phyloP scores from a whole-genome alignment of 1,140 invertebrate species.

The Pinna nobilis region DNA sequence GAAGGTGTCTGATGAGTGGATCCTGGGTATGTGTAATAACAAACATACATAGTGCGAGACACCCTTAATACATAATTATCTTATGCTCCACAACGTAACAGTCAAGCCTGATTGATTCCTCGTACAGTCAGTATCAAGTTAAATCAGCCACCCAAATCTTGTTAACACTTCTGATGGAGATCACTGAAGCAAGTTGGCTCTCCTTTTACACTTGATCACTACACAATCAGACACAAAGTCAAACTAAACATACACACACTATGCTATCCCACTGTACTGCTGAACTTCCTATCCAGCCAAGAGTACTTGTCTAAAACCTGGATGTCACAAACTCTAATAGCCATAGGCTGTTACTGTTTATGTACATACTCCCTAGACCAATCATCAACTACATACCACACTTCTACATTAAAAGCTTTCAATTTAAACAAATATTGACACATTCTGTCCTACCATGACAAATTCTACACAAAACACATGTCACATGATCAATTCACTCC shows the following conservation, averaged over 20 bases:
- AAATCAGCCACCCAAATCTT: too few species aligned
- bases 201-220: too few species aligned
- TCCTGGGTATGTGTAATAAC: slow-evolving; percentile 52
- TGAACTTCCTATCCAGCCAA: not conserved
- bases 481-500: slow-evolving; percentile 13
- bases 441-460: slow-evolving; percentile 44
- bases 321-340: slow-evolving; percentile 47
- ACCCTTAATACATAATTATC: slow-evolving; percentile 26
- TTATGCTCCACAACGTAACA: slow-evolving; percentile 7
- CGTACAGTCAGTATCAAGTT: too few species aligned
- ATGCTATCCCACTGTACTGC: too few species aligned
- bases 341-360: slow-evolving; percentile 45
- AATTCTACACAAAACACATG: slow-evolving; percentile 38
- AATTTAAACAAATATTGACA: slow-evolving; percentile 52
- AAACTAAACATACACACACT: too few species aligned
- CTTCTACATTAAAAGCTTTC: slow-evolving; percentile 49
- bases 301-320: slow-evolving; percentile 26
- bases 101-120: not conserved
- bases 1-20: slow-evolving; percentile 19
- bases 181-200: too few species aligned
- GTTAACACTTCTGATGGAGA: too few species aligned
- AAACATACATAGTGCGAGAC: slow-evolving; percentile 54
- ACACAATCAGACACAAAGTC: too few species aligned
- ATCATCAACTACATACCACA: slow-evolving; percentile 46
- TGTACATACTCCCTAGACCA: slow-evolving; percentile 44